phyloP scores from a whole-genome alignment of 2,113 vertebrate species.

The Callorhinus ursinus region DNA sequence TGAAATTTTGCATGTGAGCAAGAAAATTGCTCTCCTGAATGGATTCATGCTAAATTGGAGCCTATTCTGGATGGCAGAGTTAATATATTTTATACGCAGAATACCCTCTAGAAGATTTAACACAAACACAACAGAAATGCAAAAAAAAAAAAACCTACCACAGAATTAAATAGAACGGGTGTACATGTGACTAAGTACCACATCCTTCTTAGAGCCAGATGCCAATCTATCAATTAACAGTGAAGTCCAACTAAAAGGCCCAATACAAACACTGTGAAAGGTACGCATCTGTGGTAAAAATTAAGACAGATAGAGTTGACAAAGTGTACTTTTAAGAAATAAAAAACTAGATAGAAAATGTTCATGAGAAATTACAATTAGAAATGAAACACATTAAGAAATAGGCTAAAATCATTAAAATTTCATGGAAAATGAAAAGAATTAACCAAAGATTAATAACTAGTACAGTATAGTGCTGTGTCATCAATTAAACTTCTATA shows the following conservation, averaged over 20 bases:
- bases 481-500: neutral
- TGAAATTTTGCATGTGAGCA: neutral
- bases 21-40: neutral
- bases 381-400: neutral
- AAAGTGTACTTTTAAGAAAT: neutral
- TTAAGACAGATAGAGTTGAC: neutral
- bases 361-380: neutral
- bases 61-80: neutral
- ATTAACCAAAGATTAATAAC: neutral
- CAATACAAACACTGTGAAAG: neutral
- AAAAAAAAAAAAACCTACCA: neutral
- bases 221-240: neutral
- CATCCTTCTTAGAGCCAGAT: neutral
- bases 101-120: neutral
- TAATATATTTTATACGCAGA: neutral
- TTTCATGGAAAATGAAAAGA: neutral
- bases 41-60: neutral
- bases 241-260: neutral
- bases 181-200: neutral
- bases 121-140: neutral
- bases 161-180: neutral
- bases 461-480: neutral
- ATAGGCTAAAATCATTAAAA: slow-evolving; percentile 15
- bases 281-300: neutral
- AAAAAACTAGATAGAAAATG: neutral